phyloP scores from a whole-genome alignment of 2,113 vertebrate species.

The Promerops cafer region DNA sequence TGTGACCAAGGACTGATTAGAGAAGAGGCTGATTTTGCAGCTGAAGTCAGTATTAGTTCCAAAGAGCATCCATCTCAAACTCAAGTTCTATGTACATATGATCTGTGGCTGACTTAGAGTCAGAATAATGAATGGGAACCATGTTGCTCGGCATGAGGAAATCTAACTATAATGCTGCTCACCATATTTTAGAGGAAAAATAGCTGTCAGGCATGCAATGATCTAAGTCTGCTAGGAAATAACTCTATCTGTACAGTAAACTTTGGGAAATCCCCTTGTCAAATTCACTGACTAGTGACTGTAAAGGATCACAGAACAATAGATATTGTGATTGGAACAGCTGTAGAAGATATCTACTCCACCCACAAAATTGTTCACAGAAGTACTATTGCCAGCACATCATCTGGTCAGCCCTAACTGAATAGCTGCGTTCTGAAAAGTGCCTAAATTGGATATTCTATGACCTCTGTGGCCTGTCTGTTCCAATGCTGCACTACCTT shows the following conservation, averaged over 20 bases:
- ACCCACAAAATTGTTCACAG: not conserved
- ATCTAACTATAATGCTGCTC: not conserved
- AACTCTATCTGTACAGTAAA: not conserved
- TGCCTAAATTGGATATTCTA: not conserved
- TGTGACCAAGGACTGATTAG: not conserved
- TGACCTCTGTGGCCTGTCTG: not conserved
- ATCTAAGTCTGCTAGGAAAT: not conserved
- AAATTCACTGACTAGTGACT: not conserved
- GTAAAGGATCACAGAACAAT: constrained; percentile 6
- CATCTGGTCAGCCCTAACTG: not conserved
- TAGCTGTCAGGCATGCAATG: not conserved
- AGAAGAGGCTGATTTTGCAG: not conserved
- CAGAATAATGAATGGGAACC: not conserved
- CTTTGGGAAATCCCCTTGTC: not conserved
- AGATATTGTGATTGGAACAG: not conserved
- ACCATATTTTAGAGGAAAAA: not conserved
- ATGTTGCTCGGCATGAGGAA: not conserved
- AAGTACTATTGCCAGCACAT: not conserved
- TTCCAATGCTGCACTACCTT: not conserved
- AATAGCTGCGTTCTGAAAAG: not conserved
- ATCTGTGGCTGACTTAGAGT: not conserved
- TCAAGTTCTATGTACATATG: not conserved
- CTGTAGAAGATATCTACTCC: not conserved
- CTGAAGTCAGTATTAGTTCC: not conserved
- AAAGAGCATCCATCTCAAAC: not conserved